Conservation (phyloP, 2,113 vertebrate species). For the Hipposideros armiger region DNA sequence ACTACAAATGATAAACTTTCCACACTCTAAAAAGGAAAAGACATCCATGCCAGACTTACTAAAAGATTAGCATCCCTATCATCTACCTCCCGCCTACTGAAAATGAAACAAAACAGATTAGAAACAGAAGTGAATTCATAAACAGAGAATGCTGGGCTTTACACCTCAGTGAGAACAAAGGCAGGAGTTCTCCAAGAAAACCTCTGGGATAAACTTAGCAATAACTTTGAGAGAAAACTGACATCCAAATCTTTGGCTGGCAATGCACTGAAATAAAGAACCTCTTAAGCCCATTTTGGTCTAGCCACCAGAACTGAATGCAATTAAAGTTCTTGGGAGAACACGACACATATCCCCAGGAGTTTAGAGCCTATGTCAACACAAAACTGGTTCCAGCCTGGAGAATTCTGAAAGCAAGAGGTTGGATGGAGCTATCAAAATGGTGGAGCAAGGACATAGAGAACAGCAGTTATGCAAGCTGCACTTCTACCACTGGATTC, state of each 20-base stretch:
- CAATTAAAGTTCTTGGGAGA: not conserved
- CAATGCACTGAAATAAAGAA: not conserved
- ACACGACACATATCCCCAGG: not conserved
- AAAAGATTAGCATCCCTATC: not conserved
- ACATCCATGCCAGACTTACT: not conserved
- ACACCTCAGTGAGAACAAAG: not conserved
- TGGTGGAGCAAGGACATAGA: not conserved
- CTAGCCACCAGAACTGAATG: not conserved
- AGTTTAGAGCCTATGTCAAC: not conserved
- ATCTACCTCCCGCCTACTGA: not conserved
- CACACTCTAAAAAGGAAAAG: not conserved
- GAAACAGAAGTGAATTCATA: not conserved
- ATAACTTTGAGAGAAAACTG: not conserved
- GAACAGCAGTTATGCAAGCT: not conserved
- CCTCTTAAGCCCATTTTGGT: not conserved
- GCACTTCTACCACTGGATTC: not conserved
- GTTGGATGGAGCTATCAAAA: not conserved
- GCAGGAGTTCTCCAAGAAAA: not conserved
- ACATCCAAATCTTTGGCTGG: not conserved
- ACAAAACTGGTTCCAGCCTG: not conserved
- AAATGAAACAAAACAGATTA: not conserved
- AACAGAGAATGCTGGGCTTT: not conserved
- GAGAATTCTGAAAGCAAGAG: conserved; percentile 1
- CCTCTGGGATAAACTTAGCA: not conserved
- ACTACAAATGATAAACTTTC: not conserved